Percentiles rank a stretch among this genome's conserved stretches.
These are phyloP conservation scores for Eulemur coronatus DNA, from an alignment of 2,797 vertebrate genomes.

Conservation along the genomic window DNA sequence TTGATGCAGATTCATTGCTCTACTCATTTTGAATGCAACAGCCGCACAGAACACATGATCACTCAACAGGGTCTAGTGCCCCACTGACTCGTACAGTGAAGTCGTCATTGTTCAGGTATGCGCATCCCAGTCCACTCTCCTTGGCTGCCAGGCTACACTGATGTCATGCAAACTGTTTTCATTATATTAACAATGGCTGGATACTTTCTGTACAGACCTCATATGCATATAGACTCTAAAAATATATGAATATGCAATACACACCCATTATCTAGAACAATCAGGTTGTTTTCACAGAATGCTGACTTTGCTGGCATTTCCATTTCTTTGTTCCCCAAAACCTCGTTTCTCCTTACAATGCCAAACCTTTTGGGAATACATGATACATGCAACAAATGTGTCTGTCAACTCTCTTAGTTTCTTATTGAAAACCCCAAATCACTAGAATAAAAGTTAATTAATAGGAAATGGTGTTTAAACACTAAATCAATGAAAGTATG, in stretches of 20 bases:
- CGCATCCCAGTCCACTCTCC: too few species aligned
- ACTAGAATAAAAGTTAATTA: constrained; percentile 1
- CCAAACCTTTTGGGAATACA: not conserved
- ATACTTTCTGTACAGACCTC: too few species aligned
- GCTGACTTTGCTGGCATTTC: not conserved
- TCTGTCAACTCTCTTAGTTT: not conserved
- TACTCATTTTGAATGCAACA: too few species aligned
- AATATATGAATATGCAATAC: not conserved
- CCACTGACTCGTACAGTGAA: too few species aligned
- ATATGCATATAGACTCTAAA: not conserved
- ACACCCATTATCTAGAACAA: not conserved
- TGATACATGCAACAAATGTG: not conserved
- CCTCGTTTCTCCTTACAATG: not conserved
- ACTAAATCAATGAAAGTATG: not conserved
- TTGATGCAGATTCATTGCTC: too few species aligned
- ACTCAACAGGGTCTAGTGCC: too few species aligned
- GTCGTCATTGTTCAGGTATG: too few species aligned
- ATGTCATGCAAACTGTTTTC: too few species aligned
- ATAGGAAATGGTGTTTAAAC: constrained; percentile 5
- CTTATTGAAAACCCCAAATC: not conserved
- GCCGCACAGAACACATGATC: too few species aligned
- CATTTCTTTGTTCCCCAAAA: not conserved
- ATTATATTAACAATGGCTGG: too few species aligned
- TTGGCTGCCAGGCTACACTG: too few species aligned
- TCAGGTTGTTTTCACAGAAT: not conserved